A percentile compares a stretch with the other conserved stretches of the same genome.
Evolutionary conservation across 2,888 invertebrate genomes (phyloP).

Genomic region (Danaus chrysippus): DNA sequence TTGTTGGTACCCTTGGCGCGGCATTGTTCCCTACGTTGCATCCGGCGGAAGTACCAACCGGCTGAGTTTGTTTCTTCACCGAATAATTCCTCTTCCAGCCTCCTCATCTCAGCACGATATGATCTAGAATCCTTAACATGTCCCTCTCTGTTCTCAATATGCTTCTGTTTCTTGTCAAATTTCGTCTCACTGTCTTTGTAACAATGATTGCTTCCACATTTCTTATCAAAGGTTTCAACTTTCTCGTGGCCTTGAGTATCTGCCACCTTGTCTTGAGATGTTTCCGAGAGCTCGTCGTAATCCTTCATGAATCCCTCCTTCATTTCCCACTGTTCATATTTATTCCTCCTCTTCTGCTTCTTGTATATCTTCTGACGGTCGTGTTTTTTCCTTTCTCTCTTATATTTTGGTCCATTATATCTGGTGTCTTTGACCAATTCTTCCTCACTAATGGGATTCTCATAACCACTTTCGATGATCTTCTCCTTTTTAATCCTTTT

Average conservation of each 20-base stretch:
- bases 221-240: constrained; percentile 31
- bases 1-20: constrained; percentile 61
- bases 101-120: constrained; percentile 57
- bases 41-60: constrained; percentile 71
- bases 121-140: constrained; percentile 65
- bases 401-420: constrained; percentile 53
- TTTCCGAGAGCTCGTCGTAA: constrained; percentile 53
- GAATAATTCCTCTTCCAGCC: constrained; percentile 57
- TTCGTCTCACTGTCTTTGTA: constrained; percentile 40
- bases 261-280: constrained; percentile 47
- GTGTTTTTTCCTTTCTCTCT: constrained; percentile 57
- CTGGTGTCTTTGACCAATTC: constrained; percentile 65
- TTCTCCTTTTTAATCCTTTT: constrained; percentile 12
- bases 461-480: constrained; percentile 13
- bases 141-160: constrained; percentile 17
- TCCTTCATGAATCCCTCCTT: constrained; percentile 65
- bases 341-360: constrained; percentile 66
- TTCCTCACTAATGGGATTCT: constrained; percentile 50
- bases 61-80: constrained; percentile 58
- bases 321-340: constrained; percentile 71
- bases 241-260: constrained; percentile 33
- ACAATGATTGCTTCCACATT: constrained; percentile 21
- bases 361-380: constrained; percentile 60
- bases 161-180: constrained; percentile 19
- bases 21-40: constrained; percentile 69